Conservation (phyloP, 2,113 vertebrate genomes). For the Colossoma macropomum region DNA sequence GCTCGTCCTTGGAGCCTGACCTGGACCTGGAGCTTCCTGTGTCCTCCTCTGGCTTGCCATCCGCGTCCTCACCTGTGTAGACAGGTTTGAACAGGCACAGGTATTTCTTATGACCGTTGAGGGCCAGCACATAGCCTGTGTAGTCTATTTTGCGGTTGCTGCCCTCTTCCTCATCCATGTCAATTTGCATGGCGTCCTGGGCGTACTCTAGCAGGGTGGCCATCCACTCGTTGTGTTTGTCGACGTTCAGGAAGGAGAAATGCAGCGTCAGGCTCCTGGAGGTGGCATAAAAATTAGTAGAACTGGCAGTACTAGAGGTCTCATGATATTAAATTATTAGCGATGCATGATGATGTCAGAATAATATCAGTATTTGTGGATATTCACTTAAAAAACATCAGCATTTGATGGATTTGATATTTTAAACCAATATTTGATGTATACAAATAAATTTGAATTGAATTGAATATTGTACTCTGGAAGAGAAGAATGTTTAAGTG, state of each 20-base stretch:
- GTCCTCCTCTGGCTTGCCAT: slow-evolving; percentile 73
- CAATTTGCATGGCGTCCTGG: slow-evolving; percentile 84
- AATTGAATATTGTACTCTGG: no score
- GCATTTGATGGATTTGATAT: no score
- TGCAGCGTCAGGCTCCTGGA: slow-evolving; percentile 90
- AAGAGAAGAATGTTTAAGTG: no score
- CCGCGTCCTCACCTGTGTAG: slow-evolving; percentile 83
- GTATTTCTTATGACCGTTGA: slow-evolving; percentile 97
- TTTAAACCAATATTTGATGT: no score
- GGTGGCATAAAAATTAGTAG: background rate
- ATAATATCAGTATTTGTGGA: no score
- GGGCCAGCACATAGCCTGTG: slow-evolving; percentile 91
- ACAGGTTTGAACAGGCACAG: slow-evolving; percentile 95
- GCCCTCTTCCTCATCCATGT: slow-evolving; percentile 85
- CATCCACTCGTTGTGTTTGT: slow-evolving; percentile 94
- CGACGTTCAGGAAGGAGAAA: slow-evolving; percentile 96
- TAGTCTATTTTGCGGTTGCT: slow-evolving; percentile 84
- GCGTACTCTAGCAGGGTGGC: slow-evolving; percentile 87
- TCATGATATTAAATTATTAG: background rate
- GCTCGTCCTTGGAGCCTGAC: slow-evolving; percentile 67
- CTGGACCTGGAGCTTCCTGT: slow-evolving; percentile 62
- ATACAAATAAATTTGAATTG: no score
- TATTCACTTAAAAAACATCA: no score
- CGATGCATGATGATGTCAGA: no score
- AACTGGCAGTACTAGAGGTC: background rate